phyloP scores from a whole-genome alignment of 2,113 vertebrate genomes.

The Aviceda subcristata region DNA sequence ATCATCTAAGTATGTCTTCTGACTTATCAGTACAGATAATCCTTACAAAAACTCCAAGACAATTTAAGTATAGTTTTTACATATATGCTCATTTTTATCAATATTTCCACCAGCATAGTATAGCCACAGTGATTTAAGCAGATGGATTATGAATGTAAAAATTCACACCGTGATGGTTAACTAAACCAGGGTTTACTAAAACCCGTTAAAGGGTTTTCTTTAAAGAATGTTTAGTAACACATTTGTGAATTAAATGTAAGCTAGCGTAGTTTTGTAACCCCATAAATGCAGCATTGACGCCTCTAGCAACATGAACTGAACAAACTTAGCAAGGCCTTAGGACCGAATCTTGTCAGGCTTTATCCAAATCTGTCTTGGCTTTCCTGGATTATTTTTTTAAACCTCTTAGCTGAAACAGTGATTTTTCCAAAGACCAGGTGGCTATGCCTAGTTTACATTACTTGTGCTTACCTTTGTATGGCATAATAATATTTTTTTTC shows the following conservation, averaged over 20 bases:
- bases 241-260: neutral
- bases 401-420: neutral
- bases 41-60: neutral
- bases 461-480: neutral
- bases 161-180: neutral
- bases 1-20: neutral
- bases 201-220: neutral
- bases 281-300: neutral
- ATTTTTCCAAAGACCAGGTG: neutral
- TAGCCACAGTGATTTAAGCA: neutral
- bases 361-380: neutral
- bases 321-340: neutral
- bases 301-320: neutral
- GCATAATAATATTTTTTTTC: no score
- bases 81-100: neutral
- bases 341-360: neutral
- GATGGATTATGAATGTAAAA: neutral
- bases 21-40: neutral
- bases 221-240: neutral
- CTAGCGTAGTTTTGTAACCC: neutral
- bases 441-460: neutral
- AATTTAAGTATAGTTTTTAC: neutral
- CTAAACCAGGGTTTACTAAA: neutral
- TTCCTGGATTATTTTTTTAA: neutral
- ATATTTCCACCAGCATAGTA: neutral